Percentiles rank a stretch among this genome's conserved stretches.
phyloP scores from a whole-genome alignment of 2,888 invertebrate species.

The Conomelus anceps region DNA sequence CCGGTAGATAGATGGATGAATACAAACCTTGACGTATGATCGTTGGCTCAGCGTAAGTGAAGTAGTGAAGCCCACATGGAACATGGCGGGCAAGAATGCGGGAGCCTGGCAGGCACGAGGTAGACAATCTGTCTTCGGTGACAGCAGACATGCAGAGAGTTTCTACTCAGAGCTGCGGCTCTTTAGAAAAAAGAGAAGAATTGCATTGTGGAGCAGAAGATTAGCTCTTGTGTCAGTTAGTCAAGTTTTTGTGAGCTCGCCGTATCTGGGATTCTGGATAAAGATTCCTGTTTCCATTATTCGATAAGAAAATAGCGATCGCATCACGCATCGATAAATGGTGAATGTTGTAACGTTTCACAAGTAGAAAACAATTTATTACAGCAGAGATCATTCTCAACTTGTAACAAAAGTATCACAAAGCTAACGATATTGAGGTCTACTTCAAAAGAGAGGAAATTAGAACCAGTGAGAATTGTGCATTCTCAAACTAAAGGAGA shows the following conservation, averaged over 20 bases:
- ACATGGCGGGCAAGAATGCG: neutral
- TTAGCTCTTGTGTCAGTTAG: neutral
- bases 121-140: neutral
- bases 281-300: neutral
- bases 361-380: no score
- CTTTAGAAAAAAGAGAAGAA: neutral
- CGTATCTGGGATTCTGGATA: neutral
- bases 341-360: neutral
- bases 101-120: neutral
- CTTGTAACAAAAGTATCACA: no score
- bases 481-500: no score
- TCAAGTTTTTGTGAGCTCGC: neutral
- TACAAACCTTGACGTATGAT: neutral
- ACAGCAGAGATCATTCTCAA: no score
- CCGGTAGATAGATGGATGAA: neutral
- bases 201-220: neutral
- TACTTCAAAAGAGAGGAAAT: no score
- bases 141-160: neutral
- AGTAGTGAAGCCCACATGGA: no score
- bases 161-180: neutral
- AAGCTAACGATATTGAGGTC: no score
- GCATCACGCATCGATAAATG: neutral
- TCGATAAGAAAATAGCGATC: neutral
- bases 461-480: no score
- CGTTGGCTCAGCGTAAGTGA: neutral